These are phyloP conservation scores for Girardia tigrina DNA, from an alignment of 2,888 invertebrate species.

Conservation along the genomic window DNA sequence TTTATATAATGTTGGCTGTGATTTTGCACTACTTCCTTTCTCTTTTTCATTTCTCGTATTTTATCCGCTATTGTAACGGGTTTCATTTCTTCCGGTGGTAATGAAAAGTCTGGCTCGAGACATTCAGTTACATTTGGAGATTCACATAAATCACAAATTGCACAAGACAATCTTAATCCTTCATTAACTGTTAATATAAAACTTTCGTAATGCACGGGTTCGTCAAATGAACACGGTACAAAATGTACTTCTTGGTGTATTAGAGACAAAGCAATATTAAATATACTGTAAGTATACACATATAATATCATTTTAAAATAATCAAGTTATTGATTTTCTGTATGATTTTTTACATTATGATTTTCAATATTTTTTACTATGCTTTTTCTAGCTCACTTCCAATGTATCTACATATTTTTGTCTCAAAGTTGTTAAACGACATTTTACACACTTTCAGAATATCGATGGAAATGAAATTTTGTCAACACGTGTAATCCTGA, in stretches of 20 bases:
- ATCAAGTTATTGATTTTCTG: too few relatives aligned
- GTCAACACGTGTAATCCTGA: too few relatives aligned
- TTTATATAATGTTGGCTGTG: not conserved
- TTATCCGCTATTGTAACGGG: not conserved
- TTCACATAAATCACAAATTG: not conserved
- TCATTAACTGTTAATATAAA: conserved; percentile 12
- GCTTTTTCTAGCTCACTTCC: too few relatives aligned
- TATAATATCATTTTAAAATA: too few relatives aligned
- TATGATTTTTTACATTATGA: too few relatives aligned
- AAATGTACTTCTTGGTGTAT: conserved; percentile 1
- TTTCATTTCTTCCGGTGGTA: not conserved
- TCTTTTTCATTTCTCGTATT: too few relatives aligned
- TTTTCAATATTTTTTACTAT: too few relatives aligned
- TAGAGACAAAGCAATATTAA: not conserved
- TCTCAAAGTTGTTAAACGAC: too few relatives aligned
- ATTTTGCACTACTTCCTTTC: not conserved
- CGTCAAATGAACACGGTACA: not conserved
- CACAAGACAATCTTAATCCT: conserved; percentile 2
- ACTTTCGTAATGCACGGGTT: not conserved
- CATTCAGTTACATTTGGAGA: not conserved
- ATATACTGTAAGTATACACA: too few relatives aligned
- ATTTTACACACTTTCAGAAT: too few relatives aligned
- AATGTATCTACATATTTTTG: too few relatives aligned
- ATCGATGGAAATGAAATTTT: too few relatives aligned
- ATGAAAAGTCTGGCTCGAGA: not conserved